A percentile compares a stretch with the other conserved stretches of the same genome.
Conservation (phyloP, 2,888 invertebrate species). For the Phlogophora meticulosa region DNA sequence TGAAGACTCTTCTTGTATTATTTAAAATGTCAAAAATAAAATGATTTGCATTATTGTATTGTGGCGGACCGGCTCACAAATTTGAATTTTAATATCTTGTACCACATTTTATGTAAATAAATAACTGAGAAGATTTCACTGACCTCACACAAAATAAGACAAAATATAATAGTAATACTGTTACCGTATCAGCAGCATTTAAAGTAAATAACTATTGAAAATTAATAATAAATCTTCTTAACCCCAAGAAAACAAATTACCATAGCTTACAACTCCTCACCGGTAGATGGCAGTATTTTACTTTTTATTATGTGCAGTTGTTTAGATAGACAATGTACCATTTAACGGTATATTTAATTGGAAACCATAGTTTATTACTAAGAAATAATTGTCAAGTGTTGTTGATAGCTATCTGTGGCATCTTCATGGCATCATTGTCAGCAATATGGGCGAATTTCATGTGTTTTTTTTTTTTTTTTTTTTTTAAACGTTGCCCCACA, state of each 20-base stretch:
- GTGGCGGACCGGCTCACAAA: slow-evolving; percentile 3
- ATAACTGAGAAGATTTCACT: slow-evolving; percentile 7
- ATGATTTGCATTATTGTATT: slow-evolving; percentile 38
- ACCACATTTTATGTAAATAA: slow-evolving; percentile 29
- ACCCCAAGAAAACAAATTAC: background rate
- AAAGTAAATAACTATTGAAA: background rate
- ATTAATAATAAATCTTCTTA: background rate
- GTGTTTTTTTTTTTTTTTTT: slow-evolving; percentile 14
- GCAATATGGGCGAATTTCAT: background rate
- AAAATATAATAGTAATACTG: background rate
- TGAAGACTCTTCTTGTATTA: background rate
- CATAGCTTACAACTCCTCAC: background rate
- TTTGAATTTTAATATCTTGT: slow-evolving; percentile 24
- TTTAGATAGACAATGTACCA: background rate
- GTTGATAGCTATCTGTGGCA: slow-evolving; percentile 6
- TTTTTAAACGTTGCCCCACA: too few species aligned
- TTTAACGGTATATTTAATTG: slow-evolving; percentile 33
- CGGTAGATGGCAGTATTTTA: slow-evolving; percentile 43
- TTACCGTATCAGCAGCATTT: background rate
- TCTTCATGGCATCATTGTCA: slow-evolving; percentile 18
- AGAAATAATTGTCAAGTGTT: slow-evolving; percentile 14
- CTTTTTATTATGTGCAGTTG: background rate
- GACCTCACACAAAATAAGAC: background rate
- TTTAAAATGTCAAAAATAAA: slow-evolving; percentile 33
- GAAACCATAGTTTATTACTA: background rate